A percentile compares a stretch with the other conserved stretches of the same genome.
Conservation (phyloP, 2,797 vertebrate genomes). For the Potorous gilbertii region DNA sequence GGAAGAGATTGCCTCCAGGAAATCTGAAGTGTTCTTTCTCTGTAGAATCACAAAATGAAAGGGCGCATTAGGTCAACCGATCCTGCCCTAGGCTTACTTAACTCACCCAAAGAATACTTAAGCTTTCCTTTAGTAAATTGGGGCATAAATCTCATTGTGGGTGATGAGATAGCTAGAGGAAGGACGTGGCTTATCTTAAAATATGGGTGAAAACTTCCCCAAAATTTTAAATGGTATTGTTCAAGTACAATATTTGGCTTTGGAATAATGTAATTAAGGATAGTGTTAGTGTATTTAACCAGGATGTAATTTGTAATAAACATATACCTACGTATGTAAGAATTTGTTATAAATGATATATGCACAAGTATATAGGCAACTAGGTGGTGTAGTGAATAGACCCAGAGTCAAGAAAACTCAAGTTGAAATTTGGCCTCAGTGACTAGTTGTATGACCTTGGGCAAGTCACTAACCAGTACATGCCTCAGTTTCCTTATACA, state of each 20-base stretch:
- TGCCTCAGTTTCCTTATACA: not conserved
- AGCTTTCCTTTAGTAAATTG: not conserved
- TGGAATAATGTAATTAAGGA: constrained; percentile 38
- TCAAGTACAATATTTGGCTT: constrained; percentile 39
- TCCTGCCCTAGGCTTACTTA: not conserved
- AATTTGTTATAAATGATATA: not conserved
- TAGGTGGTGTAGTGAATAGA: not conserved
- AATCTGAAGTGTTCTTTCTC: not conserved
- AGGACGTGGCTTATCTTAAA: not conserved
- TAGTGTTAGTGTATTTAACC: constrained; percentile 30
- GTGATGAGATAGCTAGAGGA: not conserved
- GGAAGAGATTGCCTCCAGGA: constrained; percentile 40
- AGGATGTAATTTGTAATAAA: constrained; percentile 41
- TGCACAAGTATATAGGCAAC: not conserved
- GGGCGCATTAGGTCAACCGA: not conserved
- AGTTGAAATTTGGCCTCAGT: not conserved
- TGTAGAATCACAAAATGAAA: constrained; percentile 15
- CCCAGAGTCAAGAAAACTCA: not conserved
- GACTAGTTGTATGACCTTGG: not conserved
- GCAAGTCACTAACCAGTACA: not conserved
- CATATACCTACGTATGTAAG: constrained; percentile 5
- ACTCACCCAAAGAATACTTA: not conserved
- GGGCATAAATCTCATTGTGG: not conserved
- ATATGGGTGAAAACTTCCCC: not conserved
- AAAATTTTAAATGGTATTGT: constrained; percentile 25